Evolutionary conservation across 1,140 invertebrate species (phyloP).

Genomic region (Tribolium madens): DNA sequence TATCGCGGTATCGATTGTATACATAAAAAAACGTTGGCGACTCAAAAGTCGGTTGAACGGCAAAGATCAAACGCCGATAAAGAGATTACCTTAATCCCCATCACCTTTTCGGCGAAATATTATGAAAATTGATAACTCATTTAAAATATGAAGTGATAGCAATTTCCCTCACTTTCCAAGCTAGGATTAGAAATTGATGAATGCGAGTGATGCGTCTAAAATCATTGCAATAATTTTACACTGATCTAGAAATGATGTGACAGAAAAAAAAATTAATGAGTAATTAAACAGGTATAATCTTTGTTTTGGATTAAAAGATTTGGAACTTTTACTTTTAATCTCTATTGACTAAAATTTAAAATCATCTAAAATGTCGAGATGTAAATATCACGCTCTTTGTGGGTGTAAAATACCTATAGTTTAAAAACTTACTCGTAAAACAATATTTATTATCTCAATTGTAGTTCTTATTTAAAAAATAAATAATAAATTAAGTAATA

Average conservation of each 20-base stretch:
- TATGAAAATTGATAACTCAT: slow-evolving; percentile 53
- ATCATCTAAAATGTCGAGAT: too few species aligned
- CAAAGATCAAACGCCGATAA: slow-evolving; percentile 57
- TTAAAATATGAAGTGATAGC: slow-evolving; percentile 50
- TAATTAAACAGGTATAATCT: too few species aligned
- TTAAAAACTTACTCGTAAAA: too few species aligned
- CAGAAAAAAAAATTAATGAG: too few species aligned
- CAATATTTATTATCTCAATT: too few species aligned
- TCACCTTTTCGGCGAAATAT: slow-evolving; percentile 54
- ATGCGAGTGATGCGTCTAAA: neutral
- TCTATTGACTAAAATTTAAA: too few species aligned
- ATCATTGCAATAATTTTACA: neutral
- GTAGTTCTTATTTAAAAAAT: too few species aligned
- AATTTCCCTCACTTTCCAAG: slow-evolving; percentile 3
- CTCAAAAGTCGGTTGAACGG: slow-evolving; percentile 16
- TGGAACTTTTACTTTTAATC: too few species aligned
- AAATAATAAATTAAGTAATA: too few species aligned
- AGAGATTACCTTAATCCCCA: slow-evolving; percentile 53
- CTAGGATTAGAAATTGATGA: neutral
- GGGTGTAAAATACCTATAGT: too few species aligned
- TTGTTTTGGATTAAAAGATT: too few species aligned
- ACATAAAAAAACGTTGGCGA: slow-evolving; percentile 13
- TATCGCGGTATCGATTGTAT: slow-evolving; percentile 3
- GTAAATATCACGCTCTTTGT: too few species aligned
- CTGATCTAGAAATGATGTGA: neutral